Base-by-base conservation (phyloP, 1,140 invertebrate species). In the Ceratina australensis region DNA sequence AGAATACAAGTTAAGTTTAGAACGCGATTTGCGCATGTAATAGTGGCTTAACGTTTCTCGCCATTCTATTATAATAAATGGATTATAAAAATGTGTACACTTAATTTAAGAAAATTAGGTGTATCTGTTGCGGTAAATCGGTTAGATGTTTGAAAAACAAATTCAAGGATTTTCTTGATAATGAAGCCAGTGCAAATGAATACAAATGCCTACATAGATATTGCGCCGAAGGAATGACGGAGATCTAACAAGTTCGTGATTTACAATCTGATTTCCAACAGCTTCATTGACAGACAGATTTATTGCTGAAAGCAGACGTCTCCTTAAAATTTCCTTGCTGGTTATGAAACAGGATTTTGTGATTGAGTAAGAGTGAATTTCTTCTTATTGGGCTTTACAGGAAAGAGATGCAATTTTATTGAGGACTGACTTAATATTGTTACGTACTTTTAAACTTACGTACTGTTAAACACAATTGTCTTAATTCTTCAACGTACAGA, bases 261-360 rank as follows among this genome's bases (percentile, higher is more conserved):
- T 78, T 78, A 65, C 47, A 56, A 59, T 72, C 24, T 64, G 47
- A 78, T 54, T 64, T 64, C 24, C 33, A 64, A n/a, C 18, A 20
- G 16, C 10, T 49, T n/a, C 52, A 22, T 67, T 74, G 33, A 59
- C 33, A 13, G 64, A 66, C 22, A 67, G 52, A 75, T 75, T 67
- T 75, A 75, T 57, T 49, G 15, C 13, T 12, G 24, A 0, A 61
- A 10, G n/a, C 26, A 61, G 28, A 56, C 33, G 26, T 74, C 33
- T 74, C 42, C 10, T 22, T 52, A 54, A 64, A 42, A 64, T 42
- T 24, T 42, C 50, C 26, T 50, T 20, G 16, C 13, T 4, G 1
- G 20, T 72, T 28, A 26, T 13, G 26, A 42, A 72, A 24, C 47
- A 15, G 47, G 49, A 63, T 72, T 28, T 7, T 33, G 13, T 1